These are phyloP conservation scores for Pangasius djambal DNA, from an alignment of 2,797 vertebrate species.

Conservation along the genomic window DNA sequence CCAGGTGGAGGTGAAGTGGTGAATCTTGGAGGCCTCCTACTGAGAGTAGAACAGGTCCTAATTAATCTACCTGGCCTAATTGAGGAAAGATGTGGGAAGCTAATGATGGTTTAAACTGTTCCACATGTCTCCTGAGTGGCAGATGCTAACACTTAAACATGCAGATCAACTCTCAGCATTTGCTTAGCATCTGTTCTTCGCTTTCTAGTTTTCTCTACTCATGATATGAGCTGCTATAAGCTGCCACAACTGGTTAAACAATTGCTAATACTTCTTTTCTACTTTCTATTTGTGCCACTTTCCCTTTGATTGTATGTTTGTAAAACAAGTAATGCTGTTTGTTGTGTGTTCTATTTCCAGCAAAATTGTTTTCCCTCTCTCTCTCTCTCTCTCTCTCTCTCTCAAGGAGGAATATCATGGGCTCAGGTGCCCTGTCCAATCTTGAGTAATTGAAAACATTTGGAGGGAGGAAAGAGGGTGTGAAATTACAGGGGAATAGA, in stretches of 20 bases:
- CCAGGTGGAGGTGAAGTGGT: conserved; percentile 9
- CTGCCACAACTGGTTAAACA: conserved; percentile 47
- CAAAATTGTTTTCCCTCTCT: background rate
- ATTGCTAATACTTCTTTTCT: conserved; percentile 24
- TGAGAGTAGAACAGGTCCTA: conserved; percentile 27
- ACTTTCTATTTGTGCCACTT: conserved; percentile 9
- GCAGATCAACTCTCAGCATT: conserved; percentile 67
- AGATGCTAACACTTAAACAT: conserved; percentile 42
- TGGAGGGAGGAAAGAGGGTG: conserved; percentile 51
- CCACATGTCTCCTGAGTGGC: conserved; percentile 33
- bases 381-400: background rate
- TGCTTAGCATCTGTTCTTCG: conserved; percentile 67
- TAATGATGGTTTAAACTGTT: conserved; percentile 43
- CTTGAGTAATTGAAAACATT: conserved; percentile 65
- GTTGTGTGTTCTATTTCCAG: conserved; percentile 4
- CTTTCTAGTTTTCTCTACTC: conserved; percentile 52
- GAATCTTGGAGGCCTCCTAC: conserved; percentile 21
- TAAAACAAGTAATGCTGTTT: conserved; percentile 21
- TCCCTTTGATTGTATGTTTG: conserved; percentile 27
- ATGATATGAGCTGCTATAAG: conserved; percentile 61
- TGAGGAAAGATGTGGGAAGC: conserved; percentile 34
- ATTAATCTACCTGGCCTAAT: conserved; percentile 43
- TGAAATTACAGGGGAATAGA: conserved; percentile 31
- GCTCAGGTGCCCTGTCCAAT: conserved; percentile 59
- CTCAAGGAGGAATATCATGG: conserved; percentile 43